phyloP scores from a whole-genome alignment of 2,888 invertebrate genomes.

The Tethea ocularis region DNA sequence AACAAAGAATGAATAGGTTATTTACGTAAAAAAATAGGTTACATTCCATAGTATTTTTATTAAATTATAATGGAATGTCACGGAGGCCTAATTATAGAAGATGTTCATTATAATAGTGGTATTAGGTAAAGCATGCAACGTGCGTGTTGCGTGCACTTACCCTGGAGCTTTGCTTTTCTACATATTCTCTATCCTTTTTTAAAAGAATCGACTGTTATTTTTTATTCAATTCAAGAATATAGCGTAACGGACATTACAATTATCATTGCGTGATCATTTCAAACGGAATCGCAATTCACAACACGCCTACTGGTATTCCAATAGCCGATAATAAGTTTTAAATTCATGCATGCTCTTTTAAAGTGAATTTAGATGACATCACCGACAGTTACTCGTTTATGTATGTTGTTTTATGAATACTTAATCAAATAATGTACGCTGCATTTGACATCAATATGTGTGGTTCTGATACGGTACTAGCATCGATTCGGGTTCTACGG shows the following conservation, averaged over 20 bases:
- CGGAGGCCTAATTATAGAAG: no score
- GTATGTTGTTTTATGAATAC: neutral
- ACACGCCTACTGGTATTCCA: neutral
- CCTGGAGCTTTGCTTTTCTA: no score
- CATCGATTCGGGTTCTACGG: neutral
- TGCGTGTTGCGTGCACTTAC: no score
- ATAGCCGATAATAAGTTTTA: neutral
- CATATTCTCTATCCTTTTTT: no score
- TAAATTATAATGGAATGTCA: no score
- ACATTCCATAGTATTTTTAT: no score
- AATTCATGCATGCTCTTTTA: neutral
- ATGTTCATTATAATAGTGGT: no score
- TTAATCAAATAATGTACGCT: neutral
- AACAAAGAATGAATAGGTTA: no score
- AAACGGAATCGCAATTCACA: neutral
- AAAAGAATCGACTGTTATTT: neutral
- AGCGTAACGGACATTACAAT: neutral
- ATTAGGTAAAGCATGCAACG: no score
- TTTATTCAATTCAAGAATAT: neutral
- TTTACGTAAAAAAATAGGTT: no score
- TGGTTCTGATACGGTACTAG: neutral
- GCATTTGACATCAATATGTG: neutral
- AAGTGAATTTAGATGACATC: conserved; percentile 4
- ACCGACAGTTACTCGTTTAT: neutral
- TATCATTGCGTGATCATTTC: neutral